Evolutionary conservation across 2,113 vertebrate species (phyloP).

Genomic region (Sapayoa aenigma): DNA sequence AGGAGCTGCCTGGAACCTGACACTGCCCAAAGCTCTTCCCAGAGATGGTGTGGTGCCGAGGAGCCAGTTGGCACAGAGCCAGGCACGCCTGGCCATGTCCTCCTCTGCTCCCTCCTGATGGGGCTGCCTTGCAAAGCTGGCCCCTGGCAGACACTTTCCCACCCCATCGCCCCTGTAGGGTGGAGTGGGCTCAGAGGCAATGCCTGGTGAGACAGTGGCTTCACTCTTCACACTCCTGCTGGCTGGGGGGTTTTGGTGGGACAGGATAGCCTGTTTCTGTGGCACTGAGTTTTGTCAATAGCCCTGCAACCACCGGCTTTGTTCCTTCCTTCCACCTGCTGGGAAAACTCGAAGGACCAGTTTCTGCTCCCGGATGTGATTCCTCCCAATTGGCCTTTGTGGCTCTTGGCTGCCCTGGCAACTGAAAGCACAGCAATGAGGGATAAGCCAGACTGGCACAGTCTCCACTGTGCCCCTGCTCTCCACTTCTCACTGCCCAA

Average conservation of each 20-base stretch:
- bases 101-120: neutral
- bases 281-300: neutral
- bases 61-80: fast-evolving
- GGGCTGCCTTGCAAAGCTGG: neutral
- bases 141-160: neutral
- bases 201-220: fast-evolving
- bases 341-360: conserved; percentile 32
- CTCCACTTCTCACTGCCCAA: neutral
- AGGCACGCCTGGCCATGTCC: neutral
- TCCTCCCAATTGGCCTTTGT: fast-evolving
- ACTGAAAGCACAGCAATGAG: neutral
- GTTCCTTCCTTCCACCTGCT: neutral
- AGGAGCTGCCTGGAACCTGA: neutral
- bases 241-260: neutral
- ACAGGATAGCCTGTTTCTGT: neutral
- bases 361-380: neutral
- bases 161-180: neutral
- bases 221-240: neutral
- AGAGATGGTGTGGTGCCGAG: neutral
- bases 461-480: neutral
- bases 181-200: fast-evolving
- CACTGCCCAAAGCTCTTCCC: neutral
- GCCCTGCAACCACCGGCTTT: neutral
- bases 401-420: neutral
- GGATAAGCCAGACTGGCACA: neutral